Base-by-base conservation (phyloP, 2,113 vertebrate species). In the Morone saxatilis region DNA sequence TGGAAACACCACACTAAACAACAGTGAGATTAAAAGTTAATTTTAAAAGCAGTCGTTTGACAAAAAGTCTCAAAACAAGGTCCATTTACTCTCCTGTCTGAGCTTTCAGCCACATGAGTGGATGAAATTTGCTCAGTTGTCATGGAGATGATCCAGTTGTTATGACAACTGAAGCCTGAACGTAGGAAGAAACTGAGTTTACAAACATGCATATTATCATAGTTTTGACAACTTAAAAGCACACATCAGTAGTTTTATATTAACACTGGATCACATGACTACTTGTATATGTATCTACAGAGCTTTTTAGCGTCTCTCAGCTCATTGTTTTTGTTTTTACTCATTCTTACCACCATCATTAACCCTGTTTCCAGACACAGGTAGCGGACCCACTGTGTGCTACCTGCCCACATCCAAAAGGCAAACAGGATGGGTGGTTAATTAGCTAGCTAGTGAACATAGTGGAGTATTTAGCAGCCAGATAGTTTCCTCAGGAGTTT, bases 71-170 rank as follows among this genome's bases (percentile, higher is more conserved):
- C 17, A 57, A 38, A 11, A 62, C 12, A 17, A 13, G 38, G 7
- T 12, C 11, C 10, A n/a, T 14, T 45, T 19, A 10, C 16, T 40
- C 6, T 41, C 17, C 47, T 31, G 8, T 19, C 59, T 38, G 31
- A 38, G 59, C 31, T 17, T 4, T 31, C 31, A 31, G 31, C 31
- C 31, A 3, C 31, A 31, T 31, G 31, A 36, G 59, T 61, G 14
- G 57, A 45, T 71, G 75, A 38, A 60, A 7, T 76, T 68, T 72
- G 60, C 48, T 73, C 56, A 19, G 47, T 60, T 67, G 51, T 50
- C 48, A 50, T 48, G 62, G 69, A 10, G 11, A 61, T 11, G 4
- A 10, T 45, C 61, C 10, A 40, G 31, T 57, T 56, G 48, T 63
- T 51, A 60, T 65, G n/a, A 69, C 43, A 71, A 53, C 75, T 43